Base-by-base conservation (phyloP, 2,888 invertebrate genomes). In the Harpagoxenus sublaevis region DNA sequence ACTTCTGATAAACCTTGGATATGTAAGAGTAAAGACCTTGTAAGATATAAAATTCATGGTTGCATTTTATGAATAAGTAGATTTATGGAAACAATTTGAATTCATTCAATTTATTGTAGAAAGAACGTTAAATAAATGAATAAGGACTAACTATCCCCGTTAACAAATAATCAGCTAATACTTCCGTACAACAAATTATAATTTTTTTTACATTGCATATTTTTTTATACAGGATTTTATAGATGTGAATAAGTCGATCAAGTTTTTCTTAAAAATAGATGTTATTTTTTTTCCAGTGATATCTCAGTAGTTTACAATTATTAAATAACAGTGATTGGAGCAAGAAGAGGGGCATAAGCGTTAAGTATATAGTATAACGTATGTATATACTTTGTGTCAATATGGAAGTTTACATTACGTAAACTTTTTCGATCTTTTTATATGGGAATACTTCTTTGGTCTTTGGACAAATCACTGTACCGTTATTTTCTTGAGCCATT, bases 361-460 rank as follows among this genome's bases (percentile, higher is more conserved):
- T 73, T 57, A 86, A 86, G 81, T 84, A 84, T 77, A 84, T 84
- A 63, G 18, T 65, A 77, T 51, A 77, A 77, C 63, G 10, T 83
- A 89, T 87, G 83, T 87, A 86, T 86, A 70, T 62, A 79, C 60
- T 48, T 85, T 63, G 78, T 86, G 62, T 86, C 73, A 78, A 62
- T 39, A 23, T 65, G 87, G 93, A 51, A 31, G 18, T 93, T 97
- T 97, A 99, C 99, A 99, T 99, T 79, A 99, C 99, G 95, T 97
- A 99, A 70, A 99, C 99, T 95, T 99, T 99, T 95, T 99, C 99
- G 68, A 98, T 97, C 95, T 99, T 98, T 92, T 98, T 98, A 95
- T 98, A 97, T 87, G 97, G 97, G 96, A 97, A 99, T 89, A 97
- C 97, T 94, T 99, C 98, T 95, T 98, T 98, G 84, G 99, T 99